These are phyloP conservation scores for Drosophila nasuta DNA, from an alignment of 1,140 invertebrate species.

Conservation along the genomic window DNA sequence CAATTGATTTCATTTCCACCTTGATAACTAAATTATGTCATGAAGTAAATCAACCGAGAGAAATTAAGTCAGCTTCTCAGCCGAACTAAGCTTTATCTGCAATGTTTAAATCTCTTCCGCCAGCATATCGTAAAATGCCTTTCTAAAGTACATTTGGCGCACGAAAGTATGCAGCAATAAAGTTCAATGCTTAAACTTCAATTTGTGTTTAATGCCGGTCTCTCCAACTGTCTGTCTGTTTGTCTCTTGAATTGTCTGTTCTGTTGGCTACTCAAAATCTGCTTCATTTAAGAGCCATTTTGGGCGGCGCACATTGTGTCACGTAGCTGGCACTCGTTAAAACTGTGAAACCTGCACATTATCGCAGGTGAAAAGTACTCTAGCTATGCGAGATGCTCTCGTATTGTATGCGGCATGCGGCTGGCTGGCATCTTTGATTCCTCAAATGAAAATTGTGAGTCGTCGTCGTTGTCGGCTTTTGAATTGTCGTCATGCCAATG, in stretches of 20 bases:
- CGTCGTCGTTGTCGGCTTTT: conserved; percentile 4
- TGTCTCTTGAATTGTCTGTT: background rate
- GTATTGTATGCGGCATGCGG: conserved; percentile 11
- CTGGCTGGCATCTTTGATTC: conserved; percentile 38
- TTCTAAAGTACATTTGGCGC: background rate
- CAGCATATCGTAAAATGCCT: background rate
- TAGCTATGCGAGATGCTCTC: background rate
- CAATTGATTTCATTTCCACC: no score
- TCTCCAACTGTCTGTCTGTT: background rate
- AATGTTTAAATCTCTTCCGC: background rate
- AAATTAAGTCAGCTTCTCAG: background rate
- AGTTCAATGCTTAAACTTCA: conserved; percentile 2
- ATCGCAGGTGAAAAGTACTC: conserved; percentile 9
- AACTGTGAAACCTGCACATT: conserved; percentile 34
- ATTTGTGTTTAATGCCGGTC: conserved; percentile 2
- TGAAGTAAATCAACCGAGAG: background rate
- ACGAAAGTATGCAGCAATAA: conserved; percentile 15
- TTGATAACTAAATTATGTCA: no score
- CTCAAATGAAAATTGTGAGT: conserved; percentile 36
- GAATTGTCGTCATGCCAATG: conserved; percentile 31
- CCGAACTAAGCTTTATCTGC: background rate
- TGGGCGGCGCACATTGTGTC: background rate
- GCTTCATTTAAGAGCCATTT: conserved; percentile 14
- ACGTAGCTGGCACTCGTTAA: conserved; percentile 16
- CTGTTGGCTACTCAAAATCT: background rate